Percentiles rank a stretch among this genome's conserved stretches.
phyloP scores from a whole-genome alignment of 2,797 vertebrate species.

The Cheracebus regulus region DNA sequence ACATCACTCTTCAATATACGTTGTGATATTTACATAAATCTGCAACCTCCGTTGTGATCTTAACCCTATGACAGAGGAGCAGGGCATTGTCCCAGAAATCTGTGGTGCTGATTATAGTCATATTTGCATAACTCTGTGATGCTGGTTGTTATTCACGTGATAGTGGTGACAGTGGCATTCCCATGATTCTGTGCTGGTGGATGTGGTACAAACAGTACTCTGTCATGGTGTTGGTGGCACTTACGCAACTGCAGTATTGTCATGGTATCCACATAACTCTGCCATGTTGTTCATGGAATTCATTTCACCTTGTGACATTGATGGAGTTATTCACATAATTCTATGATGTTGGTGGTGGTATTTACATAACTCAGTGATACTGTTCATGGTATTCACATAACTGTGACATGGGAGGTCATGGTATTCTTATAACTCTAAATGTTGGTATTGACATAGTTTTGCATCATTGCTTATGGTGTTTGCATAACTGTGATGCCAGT shows the following conservation, averaged over 20 bases:
- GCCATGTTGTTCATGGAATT: not conserved
- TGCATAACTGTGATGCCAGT: not conserved
- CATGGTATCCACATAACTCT: not conserved
- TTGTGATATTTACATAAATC: not conserved
- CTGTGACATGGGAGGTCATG: not conserved
- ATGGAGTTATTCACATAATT: not conserved
- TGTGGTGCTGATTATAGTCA: not conserved
- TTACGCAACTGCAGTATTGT: not conserved
- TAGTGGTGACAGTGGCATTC: not conserved
- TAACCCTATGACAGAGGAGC: not conserved
- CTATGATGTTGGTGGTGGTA: not conserved
- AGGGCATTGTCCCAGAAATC: too few relatives aligned
- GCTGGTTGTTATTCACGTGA: not conserved
- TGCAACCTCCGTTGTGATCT: not conserved
- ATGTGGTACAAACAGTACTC: not conserved
- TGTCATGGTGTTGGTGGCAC: not conserved
- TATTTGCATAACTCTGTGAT: not conserved
- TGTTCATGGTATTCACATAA: not conserved
- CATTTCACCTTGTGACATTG: not conserved
- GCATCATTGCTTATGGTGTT: not conserved
- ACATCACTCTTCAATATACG: not conserved
- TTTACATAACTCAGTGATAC: not conserved
- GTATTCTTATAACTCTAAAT: not conserved
- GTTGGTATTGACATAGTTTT: not conserved
- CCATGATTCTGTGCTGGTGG: not conserved